Evolutionary conservation across 2,113 vertebrate species (phyloP).

Genomic region (Callithrix jacchus): DNA sequence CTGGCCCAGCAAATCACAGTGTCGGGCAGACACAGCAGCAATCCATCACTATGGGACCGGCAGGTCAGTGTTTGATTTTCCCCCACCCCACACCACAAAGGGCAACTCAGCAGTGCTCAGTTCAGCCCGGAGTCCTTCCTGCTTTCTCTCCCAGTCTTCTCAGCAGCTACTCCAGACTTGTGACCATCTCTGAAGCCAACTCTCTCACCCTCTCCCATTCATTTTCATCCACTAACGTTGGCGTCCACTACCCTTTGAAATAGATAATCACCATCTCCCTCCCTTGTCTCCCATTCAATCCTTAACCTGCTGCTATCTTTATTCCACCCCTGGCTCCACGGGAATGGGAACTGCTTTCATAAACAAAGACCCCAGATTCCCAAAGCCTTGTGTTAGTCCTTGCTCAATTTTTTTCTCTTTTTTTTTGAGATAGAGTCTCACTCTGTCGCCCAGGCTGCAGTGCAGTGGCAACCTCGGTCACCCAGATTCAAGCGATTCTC

Average conservation of each 20-base stretch:
- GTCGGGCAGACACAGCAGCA: fast-evolving
- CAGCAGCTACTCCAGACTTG: not conserved
- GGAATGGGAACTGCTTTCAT: not conserved
- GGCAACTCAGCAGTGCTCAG: too few species aligned
- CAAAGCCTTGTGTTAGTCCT: not conserved
- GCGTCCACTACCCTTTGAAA: not conserved
- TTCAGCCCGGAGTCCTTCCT: not conserved
- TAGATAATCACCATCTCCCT: not conserved
- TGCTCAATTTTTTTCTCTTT: not conserved
- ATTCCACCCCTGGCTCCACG: not conserved
- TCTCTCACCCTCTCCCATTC: not conserved
- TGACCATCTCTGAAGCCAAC: not conserved
- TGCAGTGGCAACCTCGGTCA: too few species aligned
- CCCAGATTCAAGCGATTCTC: too few species aligned
- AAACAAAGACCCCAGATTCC: not conserved
- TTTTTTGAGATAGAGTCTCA: too few species aligned
- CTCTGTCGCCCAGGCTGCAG: too few species aligned
- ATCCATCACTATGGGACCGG: not conserved
- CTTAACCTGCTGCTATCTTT: not conserved
- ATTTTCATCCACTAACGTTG: not conserved
- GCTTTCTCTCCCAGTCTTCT: not conserved
- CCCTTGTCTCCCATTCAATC: not conserved
- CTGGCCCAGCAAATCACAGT: not conserved
- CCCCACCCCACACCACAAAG: not conserved
- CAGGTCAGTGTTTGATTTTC: not conserved